Evolutionary conservation across 2,888 invertebrate species (phyloP).

Genomic region (Xestia rhomboidea): DNA sequence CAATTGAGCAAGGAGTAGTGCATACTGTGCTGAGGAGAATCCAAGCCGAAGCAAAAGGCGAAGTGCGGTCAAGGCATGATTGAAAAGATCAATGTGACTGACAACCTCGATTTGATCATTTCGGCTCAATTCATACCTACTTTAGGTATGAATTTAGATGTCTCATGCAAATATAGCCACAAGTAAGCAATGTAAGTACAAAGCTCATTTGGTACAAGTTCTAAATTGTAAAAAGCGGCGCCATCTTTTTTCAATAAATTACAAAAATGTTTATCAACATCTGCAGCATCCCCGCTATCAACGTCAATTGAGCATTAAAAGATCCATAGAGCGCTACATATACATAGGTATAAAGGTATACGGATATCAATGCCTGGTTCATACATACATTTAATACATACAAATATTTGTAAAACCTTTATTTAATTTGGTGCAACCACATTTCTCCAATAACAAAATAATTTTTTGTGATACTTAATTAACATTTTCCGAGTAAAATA

Average conservation of each 20-base stretch:
- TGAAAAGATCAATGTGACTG: background rate
- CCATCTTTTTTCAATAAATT: background rate
- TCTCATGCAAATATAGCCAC: background rate
- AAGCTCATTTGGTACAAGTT: background rate
- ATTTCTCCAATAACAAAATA: no score
- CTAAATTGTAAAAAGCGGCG: background rate
- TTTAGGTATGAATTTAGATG: background rate
- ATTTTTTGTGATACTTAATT: background rate
- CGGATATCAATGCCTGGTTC: background rate
- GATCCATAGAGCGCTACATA: background rate
- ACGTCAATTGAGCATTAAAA: background rate
- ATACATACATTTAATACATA: background rate
- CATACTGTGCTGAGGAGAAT: background rate
- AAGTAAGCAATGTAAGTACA: background rate
- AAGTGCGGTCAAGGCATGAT: background rate
- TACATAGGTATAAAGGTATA: background rate
- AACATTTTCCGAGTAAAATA: background rate
- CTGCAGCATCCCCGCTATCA: background rate
- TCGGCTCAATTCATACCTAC: background rate
- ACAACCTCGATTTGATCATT: background rate
- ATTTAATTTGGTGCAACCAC: background rate
- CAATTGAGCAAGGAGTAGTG: conserved; percentile 34
- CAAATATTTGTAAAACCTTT: background rate
- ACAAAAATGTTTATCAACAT: background rate
- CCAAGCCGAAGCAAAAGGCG: background rate